A percentile compares a stretch with the other conserved stretches of the same genome.
phyloP scores from a whole-genome alignment of 2,797 vertebrate species.

The Lepus oiostolus region DNA sequence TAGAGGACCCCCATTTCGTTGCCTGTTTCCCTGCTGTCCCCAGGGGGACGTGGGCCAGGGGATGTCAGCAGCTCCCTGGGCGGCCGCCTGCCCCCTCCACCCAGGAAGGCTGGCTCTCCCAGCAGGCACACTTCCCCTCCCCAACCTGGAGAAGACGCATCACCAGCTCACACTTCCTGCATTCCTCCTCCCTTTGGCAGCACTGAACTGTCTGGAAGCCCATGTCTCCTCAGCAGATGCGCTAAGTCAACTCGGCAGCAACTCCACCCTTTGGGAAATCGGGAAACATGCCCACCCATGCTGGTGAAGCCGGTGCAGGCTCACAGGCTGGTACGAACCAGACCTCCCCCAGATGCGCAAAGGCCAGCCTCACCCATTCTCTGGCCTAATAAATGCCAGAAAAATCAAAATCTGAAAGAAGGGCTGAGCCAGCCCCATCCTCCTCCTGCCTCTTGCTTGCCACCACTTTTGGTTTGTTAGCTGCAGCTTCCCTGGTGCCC shows the following conservation, averaged over 20 bases:
- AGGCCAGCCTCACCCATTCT: background rate
- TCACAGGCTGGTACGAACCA: background rate
- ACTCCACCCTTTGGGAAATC: background rate
- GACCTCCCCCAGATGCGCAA: background rate
- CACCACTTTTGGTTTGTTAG: background rate
- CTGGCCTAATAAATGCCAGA: constrained; percentile 3
- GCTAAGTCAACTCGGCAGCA: background rate
- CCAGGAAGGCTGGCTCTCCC: background rate
- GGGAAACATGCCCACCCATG: background rate
- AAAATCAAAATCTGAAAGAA: background rate
- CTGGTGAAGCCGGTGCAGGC: rapidly evolving
- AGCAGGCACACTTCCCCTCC: background rate
- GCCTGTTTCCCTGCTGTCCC: background rate
- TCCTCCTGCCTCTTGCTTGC: too few relatives aligned
- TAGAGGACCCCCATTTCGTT: background rate
- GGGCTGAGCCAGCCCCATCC: too few relatives aligned
- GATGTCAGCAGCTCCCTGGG: background rate
- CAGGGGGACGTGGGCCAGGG: background rate
- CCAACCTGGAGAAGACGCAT: background rate
- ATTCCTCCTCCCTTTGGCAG: background rate
- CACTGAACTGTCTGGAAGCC: background rate
- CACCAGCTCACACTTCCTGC: background rate
- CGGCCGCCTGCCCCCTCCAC: too few relatives aligned
- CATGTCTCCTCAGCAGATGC: background rate
- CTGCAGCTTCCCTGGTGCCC: background rate